Percentiles rank a stretch among this genome's conserved stretches.
These are phyloP conservation scores for Nyctereutes procyonoides DNA, from an alignment of 2,113 vertebrate species.

Conservation along the genomic window DNA sequence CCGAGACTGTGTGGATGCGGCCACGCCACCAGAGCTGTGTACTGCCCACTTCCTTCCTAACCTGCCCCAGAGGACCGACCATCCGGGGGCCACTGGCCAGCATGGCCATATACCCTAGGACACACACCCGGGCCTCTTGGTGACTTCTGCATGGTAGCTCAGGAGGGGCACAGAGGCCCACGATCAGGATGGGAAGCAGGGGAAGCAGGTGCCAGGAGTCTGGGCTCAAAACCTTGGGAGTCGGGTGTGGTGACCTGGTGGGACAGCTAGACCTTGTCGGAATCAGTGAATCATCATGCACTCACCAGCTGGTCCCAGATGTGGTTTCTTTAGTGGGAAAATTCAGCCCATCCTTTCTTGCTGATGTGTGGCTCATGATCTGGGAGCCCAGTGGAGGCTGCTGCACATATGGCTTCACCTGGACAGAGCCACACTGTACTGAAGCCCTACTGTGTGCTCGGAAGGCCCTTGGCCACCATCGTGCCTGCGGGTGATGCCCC, in stretches of 20 bases:
- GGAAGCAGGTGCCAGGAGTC: background rate
- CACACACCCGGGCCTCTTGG: background rate
- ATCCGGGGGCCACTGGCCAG: accelerated
- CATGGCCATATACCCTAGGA: accelerated
- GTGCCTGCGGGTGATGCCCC: no score
- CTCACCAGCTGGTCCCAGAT: background rate
- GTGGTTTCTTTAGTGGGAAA: background rate
- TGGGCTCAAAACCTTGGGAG: background rate
- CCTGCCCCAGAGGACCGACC: no score
- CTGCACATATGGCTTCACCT: no score
- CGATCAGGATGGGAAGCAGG: background rate
- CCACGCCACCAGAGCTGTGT: background rate
- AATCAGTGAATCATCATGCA: background rate
- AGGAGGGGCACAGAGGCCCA: background rate
- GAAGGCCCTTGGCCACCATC: background rate
- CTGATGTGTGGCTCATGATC: accelerated
- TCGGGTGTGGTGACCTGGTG: background rate
- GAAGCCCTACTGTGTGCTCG: no score
- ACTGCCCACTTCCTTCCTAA: background rate
- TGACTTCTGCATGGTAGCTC: background rate
- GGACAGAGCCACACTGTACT: no score
- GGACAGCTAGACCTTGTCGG: background rate
- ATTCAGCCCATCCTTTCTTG: no score
- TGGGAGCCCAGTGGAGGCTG: no score
- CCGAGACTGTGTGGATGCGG: background rate